A percentile compares a stretch with the other conserved stretches of the same genome.
phyloP scores from a whole-genome alignment of 2,797 vertebrate species.

The Myotis daubentonii region DNA sequence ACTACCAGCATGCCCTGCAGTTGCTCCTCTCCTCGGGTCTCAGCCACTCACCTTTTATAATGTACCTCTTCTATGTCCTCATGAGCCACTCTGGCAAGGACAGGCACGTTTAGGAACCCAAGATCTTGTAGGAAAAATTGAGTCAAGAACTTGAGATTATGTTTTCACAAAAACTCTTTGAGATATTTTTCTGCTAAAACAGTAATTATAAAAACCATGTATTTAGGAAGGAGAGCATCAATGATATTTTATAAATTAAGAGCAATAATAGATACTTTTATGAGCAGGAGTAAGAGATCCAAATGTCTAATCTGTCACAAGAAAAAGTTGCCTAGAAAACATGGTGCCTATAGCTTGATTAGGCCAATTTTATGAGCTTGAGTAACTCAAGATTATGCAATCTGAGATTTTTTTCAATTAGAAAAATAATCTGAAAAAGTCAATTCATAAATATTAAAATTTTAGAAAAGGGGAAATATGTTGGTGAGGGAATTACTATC shows the following conservation, averaged over 20 bases:
- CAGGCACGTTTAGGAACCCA: background rate
- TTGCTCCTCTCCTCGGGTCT: background rate
- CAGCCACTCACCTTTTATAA: background rate
- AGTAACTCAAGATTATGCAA: background rate
- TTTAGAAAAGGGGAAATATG: background rate
- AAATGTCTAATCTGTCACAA: background rate
- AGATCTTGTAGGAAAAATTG: background rate
- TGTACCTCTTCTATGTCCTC: background rate
- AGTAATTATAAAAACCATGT: background rate
- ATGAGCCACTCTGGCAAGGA: background rate
- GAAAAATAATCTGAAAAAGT: conserved; percentile 1
- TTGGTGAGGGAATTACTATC: background rate
- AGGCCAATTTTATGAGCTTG: background rate
- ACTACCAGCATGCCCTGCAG: background rate
- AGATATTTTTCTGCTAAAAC: conserved; percentile 7
- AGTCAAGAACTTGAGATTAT: background rate
- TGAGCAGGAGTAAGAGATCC: background rate
- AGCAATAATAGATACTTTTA: background rate
- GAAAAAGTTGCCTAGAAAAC: conserved; percentile 9
- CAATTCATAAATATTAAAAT: background rate
- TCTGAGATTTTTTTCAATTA: background rate
- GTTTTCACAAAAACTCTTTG: conserved; percentile 12
- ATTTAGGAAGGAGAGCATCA: background rate
- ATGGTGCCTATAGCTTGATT: background rate
- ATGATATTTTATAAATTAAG: conserved; percentile 2